Percentiles rank a stretch among this genome's conserved stretches.
Evolutionary conservation across 1,140 invertebrate species (phyloP).

Genomic region (Nasonia giraulti): DNA sequence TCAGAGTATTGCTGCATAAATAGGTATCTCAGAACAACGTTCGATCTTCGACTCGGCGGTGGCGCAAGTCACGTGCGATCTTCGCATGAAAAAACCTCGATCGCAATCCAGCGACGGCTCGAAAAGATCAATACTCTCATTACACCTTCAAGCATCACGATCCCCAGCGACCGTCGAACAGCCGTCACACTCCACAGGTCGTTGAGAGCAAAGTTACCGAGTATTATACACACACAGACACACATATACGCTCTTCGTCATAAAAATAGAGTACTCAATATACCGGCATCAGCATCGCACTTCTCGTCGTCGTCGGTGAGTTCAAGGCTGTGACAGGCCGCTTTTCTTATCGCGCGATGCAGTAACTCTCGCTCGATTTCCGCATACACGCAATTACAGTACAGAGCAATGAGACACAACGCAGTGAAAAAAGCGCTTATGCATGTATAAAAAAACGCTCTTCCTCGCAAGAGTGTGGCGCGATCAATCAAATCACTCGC

Average conservation of each 20-base stretch:
- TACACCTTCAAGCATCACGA: neutral
- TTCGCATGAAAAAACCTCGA: no score
- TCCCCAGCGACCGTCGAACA: neutral
- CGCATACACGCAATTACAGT: neutral
- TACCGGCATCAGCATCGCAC: neutral
- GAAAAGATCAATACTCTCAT: neutral
- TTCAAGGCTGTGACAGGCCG: conserved; percentile 19
- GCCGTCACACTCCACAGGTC: neutral
- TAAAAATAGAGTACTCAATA: neutral
- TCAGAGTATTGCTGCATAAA: no score
- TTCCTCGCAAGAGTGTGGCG: no score
- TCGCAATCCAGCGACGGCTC: no score
- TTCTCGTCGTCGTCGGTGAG: neutral
- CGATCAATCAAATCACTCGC: conserved; percentile 27
- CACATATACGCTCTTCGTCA: neutral
- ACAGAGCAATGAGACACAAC: neutral
- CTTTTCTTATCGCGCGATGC: neutral
- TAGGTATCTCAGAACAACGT: no score
- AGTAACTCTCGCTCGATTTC: neutral
- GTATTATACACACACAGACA: neutral
- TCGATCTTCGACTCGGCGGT: no score
- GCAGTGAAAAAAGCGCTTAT: neutral
- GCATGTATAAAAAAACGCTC: neutral
- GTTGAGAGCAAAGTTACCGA: neutral
- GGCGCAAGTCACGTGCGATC: no score